Evolutionary conservation across 2,888 invertebrate species (phyloP), one percentile per base, ranked within the genome.

Genomic region (Agonopterix subpropinquella): DNA sequence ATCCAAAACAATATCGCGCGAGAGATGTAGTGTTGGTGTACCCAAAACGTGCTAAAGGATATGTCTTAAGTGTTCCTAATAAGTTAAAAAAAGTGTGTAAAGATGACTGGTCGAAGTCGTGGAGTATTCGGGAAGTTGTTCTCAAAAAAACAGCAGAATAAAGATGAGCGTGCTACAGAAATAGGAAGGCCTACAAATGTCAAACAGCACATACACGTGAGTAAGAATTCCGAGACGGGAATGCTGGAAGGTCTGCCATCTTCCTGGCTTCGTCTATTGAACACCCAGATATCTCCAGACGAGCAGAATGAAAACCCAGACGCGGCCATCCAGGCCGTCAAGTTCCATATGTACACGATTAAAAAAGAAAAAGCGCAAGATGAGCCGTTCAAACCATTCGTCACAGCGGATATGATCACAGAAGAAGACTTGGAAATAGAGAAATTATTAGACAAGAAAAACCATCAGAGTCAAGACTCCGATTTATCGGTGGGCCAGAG

Each of bases 291-390:
- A 57, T 94, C 96, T 39, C 92, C 93, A 63, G 94, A 93, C 41
- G 97, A 97, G 73, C 96, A 97, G 79, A 92, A 93, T 74, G 92
- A 96, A 65, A 96, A 98, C 83, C 98, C 98, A 2, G 92, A 93
- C 65, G 97, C 97, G 39, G 96, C 96, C 1, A 92, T 96, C 49
- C 95, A 96, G 70, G 98, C 98, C 28, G 92, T 98, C 47, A 96
- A 96, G 68, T 96, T 94, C 72, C 97, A 96, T 73, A 95, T 96
- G 73, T 95, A 95, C 80, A 94, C 95, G 8, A 94, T 95, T 59
- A 95, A 95, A 69, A 94, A 95, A 64, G 94, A 95, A 67, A 94
- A 94, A 62, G 92, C 92, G 45, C 91, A 90, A 44, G 90, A 90
- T 47, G 92, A 92, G 44, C 91, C 91, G 4, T 95, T 94, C 67